Base-by-base conservation (phyloP, 1,140 invertebrate genomes). In the Drosophila ogumai region DNA sequence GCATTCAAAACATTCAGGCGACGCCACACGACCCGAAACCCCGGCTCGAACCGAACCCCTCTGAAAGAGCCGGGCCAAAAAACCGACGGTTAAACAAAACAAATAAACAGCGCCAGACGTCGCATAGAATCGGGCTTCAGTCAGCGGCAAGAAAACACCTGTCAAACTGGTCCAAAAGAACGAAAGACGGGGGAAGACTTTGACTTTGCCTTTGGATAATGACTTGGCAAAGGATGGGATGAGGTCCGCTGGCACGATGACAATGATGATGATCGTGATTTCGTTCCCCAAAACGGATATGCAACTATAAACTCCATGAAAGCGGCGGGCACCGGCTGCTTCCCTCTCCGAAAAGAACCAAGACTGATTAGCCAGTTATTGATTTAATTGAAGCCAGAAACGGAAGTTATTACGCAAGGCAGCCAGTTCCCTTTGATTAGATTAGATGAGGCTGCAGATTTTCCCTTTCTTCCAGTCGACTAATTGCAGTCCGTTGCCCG, bases 61-160 rank as follows among this genome's bases (percentile, higher is more conserved):
- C 47, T 6, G 58, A 66, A 65, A 60, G 59, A 58, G 32, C 12
- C 43, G 32, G 60, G 58, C 38, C 36, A 36, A 72, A 66, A 44
- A 50, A 49, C 49, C 44, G 63, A 71, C 43, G 63, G 61, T 54
- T 43, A 69, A 74, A 56, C 74, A 73, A 73, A 73, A 73, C 69
- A 73, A 73, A 73, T 73, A 73, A 73, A 73, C 66, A 73, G 67
- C 54, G 13, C 67, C 44, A 87, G 73, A 84, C 85, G 84, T 88
- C 80, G 84, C 77, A 78, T 88, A 80, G 85, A 90, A 90, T 90
- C 72, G 85, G 79, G 77, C 84, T 90, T 90, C 85, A 88, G 85
- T 81, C 81, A 84, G 81, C 86, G 81, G 81, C 86, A 79, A 90
- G 85, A 90, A 77, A 90, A 90, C 85, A 90, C 85, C 85, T 90